These are phyloP conservation scores for Micoletzkya japonica DNA, from an alignment of 2,888 invertebrate genomes.

Conservation along the genomic window DNA sequence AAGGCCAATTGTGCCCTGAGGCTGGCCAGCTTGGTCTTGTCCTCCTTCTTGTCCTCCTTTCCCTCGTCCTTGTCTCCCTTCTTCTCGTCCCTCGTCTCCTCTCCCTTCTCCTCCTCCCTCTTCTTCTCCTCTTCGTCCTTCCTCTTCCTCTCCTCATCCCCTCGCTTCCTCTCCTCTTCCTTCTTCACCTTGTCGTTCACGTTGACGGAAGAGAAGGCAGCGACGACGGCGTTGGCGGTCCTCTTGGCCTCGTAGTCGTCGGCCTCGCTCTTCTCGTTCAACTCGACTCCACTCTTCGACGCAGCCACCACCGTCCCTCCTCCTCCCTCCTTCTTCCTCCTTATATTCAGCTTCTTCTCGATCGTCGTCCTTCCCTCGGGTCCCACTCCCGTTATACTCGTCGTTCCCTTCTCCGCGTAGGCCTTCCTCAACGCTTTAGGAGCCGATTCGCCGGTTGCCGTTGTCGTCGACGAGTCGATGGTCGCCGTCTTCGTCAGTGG, in stretches of 20 bases:
- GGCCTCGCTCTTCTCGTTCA: slow-evolving; percentile 38
- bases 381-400: slow-evolving; percentile 46
- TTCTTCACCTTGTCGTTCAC: slow-evolving; percentile 29
- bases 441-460: slow-evolving; percentile 29
- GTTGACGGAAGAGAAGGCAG: slow-evolving; percentile 52
- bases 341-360: slow-evolving; percentile 49
- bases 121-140: slow-evolving; percentile 20
- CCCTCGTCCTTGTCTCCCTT: slow-evolving; percentile 1
- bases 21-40: slow-evolving; percentile 33
- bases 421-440: slow-evolving; percentile 48
- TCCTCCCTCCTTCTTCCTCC: slow-evolving; percentile 40
- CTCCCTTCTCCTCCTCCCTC: background rate
- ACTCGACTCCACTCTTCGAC: slow-evolving; percentile 45
- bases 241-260: slow-evolving; percentile 60
- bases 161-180: slow-evolving; percentile 11
- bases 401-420: slow-evolving; percentile 49
- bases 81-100: slow-evolving; percentile 21
- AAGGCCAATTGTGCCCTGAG: slow-evolving; percentile 56
- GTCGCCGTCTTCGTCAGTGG: background rate
- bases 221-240: slow-evolving; percentile 60
- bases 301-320: slow-evolving; percentile 25
- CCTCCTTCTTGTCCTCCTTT: slow-evolving; percentile 27
- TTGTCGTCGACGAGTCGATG: background rate
- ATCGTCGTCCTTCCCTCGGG: slow-evolving; percentile 37
- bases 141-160: background rate